Evolutionary conservation across 2,888 invertebrate genomes (phyloP), one percentile per base, ranked within the genome.

Genomic region (Auanema freiburgensis): DNA sequence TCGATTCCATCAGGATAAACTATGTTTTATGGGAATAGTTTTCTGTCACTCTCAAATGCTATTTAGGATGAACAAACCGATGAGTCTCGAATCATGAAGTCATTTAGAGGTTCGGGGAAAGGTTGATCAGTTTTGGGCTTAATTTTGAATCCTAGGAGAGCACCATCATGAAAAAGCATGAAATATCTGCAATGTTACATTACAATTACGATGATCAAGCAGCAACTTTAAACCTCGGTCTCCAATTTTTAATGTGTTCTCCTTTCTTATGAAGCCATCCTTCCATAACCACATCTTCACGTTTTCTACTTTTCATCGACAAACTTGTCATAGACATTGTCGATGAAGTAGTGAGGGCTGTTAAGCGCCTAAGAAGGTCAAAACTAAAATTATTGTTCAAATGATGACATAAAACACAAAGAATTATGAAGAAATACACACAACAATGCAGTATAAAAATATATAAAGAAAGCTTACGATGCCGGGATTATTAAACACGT

Each of bases 191-290:
- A 56, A 56, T 52, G 16, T 23, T 3, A 16, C 3, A 8, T 33
- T 33, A 33, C 33, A 33, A 18, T 16, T n/a, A 33, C 3, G 33
- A 3, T 33, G 33, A 33, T 3, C 33, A 33, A 33, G n/a, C n/a
- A 44, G 43, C 3, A 23, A 12, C 24, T 24, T 25, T 12, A 11
- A n/a, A 76, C 74, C 97, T 89, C 72, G 92, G 90, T 80, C 98
- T 89, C 98, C 98, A 98, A 84, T 94, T 98, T 86, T 93, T 92
- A 80, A 98, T 96, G 86, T 97, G 97, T 86, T 98, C 98, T 64
- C 97, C 90, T 84, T 95, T 89, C 87, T 96, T 96, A 86, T 90
- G 91, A 65, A 96, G 88, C 92, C 93, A 95, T 76, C 96, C 96
- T 86, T 96, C 93, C 87, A 93, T 93, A 69, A 94, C 90, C 81